Evolutionary conservation across 2,888 invertebrate species (phyloP).

Genomic region (Archaeoteleia sp.): DNA sequence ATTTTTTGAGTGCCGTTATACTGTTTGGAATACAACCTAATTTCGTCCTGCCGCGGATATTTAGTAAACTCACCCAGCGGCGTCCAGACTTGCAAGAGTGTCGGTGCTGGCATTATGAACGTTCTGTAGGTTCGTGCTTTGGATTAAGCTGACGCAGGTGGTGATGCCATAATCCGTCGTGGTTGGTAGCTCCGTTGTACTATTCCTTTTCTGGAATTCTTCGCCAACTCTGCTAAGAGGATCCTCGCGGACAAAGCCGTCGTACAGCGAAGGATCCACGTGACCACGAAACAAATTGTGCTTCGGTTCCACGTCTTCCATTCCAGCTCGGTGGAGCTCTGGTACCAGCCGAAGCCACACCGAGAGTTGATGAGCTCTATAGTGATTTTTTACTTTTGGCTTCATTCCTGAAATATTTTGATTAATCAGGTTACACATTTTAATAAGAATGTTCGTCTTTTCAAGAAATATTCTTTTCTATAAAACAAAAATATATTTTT

Average conservation of each 20-base stretch:
- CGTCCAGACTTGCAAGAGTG: slow-evolving; percentile 86
- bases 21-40: too few species aligned
- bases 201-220: slow-evolving; percentile 78
- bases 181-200: slow-evolving; percentile 80
- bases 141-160: slow-evolving; percentile 82
- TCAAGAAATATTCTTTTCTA: too few species aligned
- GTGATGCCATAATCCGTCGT: slow-evolving; percentile 83
- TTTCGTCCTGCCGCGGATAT: too few species aligned
- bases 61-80: slow-evolving; percentile 77
- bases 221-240: slow-evolving; percentile 83
- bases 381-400: slow-evolving; percentile 93
- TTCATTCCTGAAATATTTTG: slow-evolving; percentile 83
- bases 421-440: not conserved
- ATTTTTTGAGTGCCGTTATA: too few species aligned
- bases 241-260: slow-evolving; percentile 90
- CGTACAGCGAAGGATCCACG: slow-evolving; percentile 91
- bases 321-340: slow-evolving; percentile 90
- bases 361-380: slow-evolving; percentile 94
- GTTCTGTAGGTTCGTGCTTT: slow-evolving; percentile 77
- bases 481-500: too few species aligned
- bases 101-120: slow-evolving; percentile 83
- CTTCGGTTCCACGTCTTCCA: slow-evolving; percentile 90
- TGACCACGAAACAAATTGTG: slow-evolving; percentile 94
- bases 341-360: slow-evolving; percentile 96
- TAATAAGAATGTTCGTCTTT: not conserved